phyloP scores from a whole-genome alignment of 1,140 invertebrate species.

The Cephus cinctus region DNA sequence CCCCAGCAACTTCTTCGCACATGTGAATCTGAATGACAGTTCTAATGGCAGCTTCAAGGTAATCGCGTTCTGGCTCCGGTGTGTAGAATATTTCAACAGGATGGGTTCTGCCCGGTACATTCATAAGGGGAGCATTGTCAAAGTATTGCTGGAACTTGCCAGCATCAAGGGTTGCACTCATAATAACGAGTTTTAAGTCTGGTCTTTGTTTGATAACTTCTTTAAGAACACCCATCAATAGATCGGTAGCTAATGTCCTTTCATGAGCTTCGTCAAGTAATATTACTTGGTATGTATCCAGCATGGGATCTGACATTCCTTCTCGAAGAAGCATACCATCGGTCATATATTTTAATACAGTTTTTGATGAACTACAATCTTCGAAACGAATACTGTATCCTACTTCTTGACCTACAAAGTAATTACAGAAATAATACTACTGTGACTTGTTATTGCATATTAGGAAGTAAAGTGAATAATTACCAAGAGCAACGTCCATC shows the following conservation, averaged over 20 bases:
- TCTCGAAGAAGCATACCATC: constrained; percentile 99
- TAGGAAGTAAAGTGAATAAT: constrained; percentile 4
- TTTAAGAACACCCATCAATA: constrained; percentile 97
- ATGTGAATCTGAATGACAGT: constrained; percentile 99
- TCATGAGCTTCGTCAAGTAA: constrained; percentile 99
- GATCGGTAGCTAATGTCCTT: constrained; percentile 96
- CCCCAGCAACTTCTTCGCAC: constrained; percentile 94
- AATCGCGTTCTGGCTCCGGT: constrained; percentile 97
- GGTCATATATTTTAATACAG: constrained; percentile 94
- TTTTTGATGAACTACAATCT: constrained; percentile 95
- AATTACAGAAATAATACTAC: background rate
- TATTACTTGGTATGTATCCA: constrained; percentile 95
- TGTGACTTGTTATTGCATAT: too few species aligned
- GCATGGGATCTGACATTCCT: constrained; percentile 98
- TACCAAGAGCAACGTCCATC: constrained; percentile 91
- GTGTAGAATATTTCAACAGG: constrained; percentile 99
- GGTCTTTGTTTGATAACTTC: constrained; percentile 93
- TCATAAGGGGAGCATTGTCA: constrained; percentile 97
- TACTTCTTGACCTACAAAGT: constrained; percentile 81
- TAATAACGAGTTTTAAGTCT: constrained; percentile 97
- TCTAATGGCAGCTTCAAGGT: constrained; percentile 96
- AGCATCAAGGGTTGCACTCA: constrained; percentile 99
- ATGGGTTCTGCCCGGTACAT: constrained; percentile 94
- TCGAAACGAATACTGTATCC: constrained; percentile 99
- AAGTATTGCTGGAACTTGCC: constrained; percentile 99